Percentiles rank a stretch among this genome's conserved stretches.
phyloP scores from a whole-genome alignment of 1,140 invertebrate species.

The Cotesia chilonis region DNA sequence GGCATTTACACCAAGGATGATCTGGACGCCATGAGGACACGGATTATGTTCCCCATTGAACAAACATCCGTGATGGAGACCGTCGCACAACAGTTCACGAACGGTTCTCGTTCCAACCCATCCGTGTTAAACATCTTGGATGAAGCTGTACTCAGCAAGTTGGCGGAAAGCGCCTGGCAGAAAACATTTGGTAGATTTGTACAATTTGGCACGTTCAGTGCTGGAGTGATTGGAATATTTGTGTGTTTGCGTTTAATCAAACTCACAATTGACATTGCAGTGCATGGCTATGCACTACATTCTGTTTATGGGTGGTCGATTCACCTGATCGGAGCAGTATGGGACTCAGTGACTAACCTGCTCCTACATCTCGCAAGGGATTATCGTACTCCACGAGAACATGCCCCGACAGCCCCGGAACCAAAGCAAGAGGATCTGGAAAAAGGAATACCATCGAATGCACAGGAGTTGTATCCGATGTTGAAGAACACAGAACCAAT shows the following conservation, averaged over 20 bases:
- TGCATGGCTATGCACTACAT: conserved; percentile 36
- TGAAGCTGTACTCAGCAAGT: neutral
- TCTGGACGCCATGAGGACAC: no score
- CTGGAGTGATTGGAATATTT: conserved; percentile 35
- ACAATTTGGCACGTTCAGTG: conserved; percentile 32
- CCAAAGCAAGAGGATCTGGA: no score
- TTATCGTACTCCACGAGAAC: no score
- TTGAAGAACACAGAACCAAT: no score
- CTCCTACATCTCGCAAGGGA: neutral
- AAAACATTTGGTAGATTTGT: conserved; percentile 28
- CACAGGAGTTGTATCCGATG: no score
- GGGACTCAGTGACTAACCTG: conserved; percentile 33
- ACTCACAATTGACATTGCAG: conserved; percentile 27
- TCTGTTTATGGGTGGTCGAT: conserved; percentile 36
- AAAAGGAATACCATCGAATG: no score
- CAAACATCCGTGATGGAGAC: no score
- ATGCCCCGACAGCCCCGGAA: no score
- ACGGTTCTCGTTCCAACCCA: neutral
- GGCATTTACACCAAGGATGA: no score
- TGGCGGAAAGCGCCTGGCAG: conserved; percentile 23
- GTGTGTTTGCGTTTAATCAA: conserved; percentile 22
- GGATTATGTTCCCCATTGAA: no score
- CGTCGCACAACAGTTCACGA: neutral
- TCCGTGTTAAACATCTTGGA: neutral
- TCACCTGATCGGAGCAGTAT: conserved; percentile 31